These are phyloP conservation scores for Lanistes nyassanus DNA, from an alignment of 1,140 invertebrate species.

Conservation along the genomic window DNA sequence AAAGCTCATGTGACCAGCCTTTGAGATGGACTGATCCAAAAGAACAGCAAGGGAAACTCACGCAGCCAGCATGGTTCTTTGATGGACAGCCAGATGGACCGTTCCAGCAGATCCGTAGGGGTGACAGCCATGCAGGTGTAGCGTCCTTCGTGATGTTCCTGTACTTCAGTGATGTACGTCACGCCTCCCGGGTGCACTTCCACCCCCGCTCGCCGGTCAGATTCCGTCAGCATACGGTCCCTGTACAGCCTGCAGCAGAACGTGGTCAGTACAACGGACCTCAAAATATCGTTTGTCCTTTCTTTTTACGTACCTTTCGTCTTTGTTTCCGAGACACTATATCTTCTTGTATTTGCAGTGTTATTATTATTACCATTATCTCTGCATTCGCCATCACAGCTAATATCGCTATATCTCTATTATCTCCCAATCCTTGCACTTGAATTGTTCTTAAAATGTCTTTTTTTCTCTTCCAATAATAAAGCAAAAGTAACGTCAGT, in stretches of 20 bases:
- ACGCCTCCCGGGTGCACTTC: slow-evolving; percentile 42
- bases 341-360: too few species aligned
- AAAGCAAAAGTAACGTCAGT: too few species aligned
- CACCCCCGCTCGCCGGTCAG: slow-evolving; percentile 29
- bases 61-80: slow-evolving; percentile 37
- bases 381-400: too few species aligned
- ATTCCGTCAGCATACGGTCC: slow-evolving; percentile 34
- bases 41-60: slow-evolving; percentile 1
- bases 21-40: background rate
- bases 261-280: too few species aligned
- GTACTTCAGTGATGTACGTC: slow-evolving; percentile 34
- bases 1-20: too few species aligned
- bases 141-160: slow-evolving; percentile 34
- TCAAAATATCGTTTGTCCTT: too few species aligned
- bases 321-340: too few species aligned
- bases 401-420: background rate
- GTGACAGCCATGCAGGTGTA: slow-evolving; percentile 42
- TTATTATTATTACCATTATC: too few species aligned
- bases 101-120: slow-evolving; percentile 26
- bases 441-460: background rate
- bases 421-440: background rate
- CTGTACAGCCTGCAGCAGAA: slow-evolving; percentile 30
- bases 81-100: slow-evolving; percentile 35
- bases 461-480: background rate
- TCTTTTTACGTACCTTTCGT: too few species aligned